Conservation (phyloP, 2,888 invertebrate genomes). For the Daptonema setosum region DNA sequence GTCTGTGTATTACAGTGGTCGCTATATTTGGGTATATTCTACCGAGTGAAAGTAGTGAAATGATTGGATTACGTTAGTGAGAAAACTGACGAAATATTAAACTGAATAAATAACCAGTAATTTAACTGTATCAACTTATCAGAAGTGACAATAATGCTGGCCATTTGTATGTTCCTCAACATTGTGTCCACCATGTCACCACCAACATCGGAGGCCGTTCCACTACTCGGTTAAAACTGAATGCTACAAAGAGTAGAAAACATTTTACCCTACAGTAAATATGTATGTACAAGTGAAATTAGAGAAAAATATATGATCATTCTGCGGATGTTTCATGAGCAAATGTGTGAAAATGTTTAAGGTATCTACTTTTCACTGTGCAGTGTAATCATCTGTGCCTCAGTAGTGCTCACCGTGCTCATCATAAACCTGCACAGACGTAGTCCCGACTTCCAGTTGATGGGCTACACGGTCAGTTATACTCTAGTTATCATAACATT, state of each 20-base stretch:
- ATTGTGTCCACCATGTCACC: conserved; percentile 94
- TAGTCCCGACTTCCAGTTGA: conserved; percentile 12
- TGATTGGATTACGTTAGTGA: conserved; percentile 65
- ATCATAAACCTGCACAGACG: conserved; percentile 16
- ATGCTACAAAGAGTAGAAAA: too few species aligned
- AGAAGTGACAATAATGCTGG: conserved; percentile 39
- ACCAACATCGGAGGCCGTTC: conserved; percentile 94
- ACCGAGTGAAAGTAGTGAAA: conserved; percentile 95
- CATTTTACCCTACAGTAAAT: too few species aligned
- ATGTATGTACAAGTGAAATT: too few species aligned
- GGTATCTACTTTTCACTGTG: conserved; percentile 15
- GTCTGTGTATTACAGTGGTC: conserved; percentile 94
- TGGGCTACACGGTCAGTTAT: conserved; percentile 8
- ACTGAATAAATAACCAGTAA: too few species aligned
- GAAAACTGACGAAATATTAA: too few species aligned
- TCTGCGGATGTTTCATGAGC: too few species aligned
- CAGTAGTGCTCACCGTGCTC: conserved; percentile 14
- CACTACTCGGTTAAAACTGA: conserved; percentile 83
- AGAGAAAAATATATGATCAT: too few species aligned
- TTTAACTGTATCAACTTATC: too few species aligned
- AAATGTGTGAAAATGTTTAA: too few species aligned
- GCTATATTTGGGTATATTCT: conserved; percentile 88
- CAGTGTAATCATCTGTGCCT: conserved; percentile 15
- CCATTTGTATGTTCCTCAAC: conserved; percentile 91
- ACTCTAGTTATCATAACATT: too few species aligned